Base-by-base conservation (phyloP, 2,797 vertebrate species). In the Xenentodon cancila region DNA sequence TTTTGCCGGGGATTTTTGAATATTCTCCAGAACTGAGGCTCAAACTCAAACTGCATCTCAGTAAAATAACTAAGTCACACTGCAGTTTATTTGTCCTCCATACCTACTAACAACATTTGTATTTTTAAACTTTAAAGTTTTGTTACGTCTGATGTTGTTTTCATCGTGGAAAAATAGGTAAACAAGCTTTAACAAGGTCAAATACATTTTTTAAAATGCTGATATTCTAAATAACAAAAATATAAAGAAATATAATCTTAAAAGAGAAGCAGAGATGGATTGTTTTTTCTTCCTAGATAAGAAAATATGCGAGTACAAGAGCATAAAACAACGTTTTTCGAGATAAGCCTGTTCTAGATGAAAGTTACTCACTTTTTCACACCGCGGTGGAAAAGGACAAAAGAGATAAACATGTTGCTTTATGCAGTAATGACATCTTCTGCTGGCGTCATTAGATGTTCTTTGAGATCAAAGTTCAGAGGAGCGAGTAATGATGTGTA, bases 301-400 rank as follows among this genome's bases (percentile, higher is more conserved):
- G n/a, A 56, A 37, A 48, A 30, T 44, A 2, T 53, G 45, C 19
- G 15, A 46, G 43, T 42, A 21, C 1, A 53, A 59, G 40, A 46
- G 19, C 59, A 48, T 73, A 37, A 37, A 63, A 49, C 69, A 64
- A 46, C 67, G 61, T 32, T 71, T 71, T 49, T 15, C 0, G 47
- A 73, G 81, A 79, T 81, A n/a, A 53, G 53, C 25, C 59, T 20
- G 20, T 27, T 63, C n/a, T 27, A 40, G 50, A 63, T 19, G 21
- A n/a, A 42, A 57, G 52, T 71, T 63, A 81, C 34, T 83, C 71
- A 57, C 57, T 54, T 15, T 53, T 52, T 65, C 32, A 42, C 27
- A 42, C 27, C 52, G 55, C 49, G 45, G 53, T 2, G 34, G 34
- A 43, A 58, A 63, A 66, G 18, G 30, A 30, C 5, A 30, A 30